These are phyloP conservation scores for Metellina segmentata DNA, from an alignment of 2,888 invertebrate species.

Conservation along the genomic window DNA sequence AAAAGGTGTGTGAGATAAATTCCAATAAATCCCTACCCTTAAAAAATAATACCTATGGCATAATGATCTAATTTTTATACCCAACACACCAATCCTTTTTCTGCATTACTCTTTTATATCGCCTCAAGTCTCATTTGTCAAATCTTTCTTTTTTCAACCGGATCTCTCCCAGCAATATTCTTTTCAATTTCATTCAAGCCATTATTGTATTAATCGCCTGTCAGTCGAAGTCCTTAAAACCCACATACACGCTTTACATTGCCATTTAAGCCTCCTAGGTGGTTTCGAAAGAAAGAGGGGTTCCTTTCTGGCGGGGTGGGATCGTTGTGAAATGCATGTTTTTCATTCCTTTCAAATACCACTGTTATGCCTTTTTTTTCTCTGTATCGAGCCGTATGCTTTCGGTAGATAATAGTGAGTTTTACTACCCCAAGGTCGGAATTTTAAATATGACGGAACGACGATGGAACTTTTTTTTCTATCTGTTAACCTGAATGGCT, in stretches of 20 bases:
- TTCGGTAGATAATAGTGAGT: conserved; percentile 43
- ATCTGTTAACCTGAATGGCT: neutral
- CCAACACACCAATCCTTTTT: neutral
- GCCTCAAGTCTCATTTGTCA: conserved; percentile 13
- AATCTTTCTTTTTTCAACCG: neutral
- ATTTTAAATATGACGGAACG: conserved; percentile 28
- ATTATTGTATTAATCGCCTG: conserved; percentile 35
- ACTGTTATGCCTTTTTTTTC: neutral
- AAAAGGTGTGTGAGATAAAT: too few relatives aligned
- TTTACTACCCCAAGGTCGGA: conserved; percentile 48
- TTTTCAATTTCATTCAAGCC: conserved; percentile 24
- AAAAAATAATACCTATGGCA: neutral
- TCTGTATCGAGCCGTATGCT: conserved; percentile 21
- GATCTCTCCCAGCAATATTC: neutral
- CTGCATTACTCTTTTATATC: neutral
- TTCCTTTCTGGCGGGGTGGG: neutral
- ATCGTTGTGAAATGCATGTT: conserved; percentile 20
- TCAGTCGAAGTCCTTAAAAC: conserved; percentile 1
- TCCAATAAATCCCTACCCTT: too few relatives aligned
- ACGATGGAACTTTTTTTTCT: neutral
- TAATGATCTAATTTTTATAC: neutral
- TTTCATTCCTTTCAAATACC: conserved; percentile 1
- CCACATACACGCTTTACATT: too few relatives aligned
- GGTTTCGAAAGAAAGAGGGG: neutral
- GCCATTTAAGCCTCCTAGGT: neutral